Conservation (phyloP, 2,888 invertebrate genomes). For the Xestia ashworthii region DNA sequence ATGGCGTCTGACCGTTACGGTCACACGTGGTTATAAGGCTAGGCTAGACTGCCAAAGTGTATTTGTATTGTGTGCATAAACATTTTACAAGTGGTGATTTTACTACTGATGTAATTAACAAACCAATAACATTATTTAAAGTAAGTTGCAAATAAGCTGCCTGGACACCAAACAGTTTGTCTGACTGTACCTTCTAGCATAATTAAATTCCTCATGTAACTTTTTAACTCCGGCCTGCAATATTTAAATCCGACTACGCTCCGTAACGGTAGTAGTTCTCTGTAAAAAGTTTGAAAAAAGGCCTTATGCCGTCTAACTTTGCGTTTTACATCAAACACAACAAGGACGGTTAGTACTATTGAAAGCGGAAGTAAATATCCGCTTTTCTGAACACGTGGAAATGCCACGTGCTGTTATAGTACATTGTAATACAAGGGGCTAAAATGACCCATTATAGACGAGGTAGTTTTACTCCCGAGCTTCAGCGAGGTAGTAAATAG, state of each 20-base stretch:
- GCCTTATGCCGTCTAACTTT: background rate
- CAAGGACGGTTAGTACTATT: background rate
- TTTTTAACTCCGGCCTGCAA: background rate
- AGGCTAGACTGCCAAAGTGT: no score
- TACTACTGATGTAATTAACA: background rate
- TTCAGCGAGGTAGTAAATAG: no score
- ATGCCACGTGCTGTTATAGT: background rate
- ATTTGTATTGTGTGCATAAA: no score
- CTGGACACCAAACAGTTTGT: background rate
- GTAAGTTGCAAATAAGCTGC: background rate
- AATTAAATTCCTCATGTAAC: background rate
- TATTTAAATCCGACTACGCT: background rate
- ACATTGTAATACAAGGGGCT: no score
- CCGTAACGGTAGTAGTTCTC: background rate
- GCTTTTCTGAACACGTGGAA: constrained; percentile 8
- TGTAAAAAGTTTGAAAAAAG: background rate
- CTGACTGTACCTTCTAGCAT: background rate
- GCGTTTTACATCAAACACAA: background rate
- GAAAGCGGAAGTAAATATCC: background rate
- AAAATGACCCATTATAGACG: no score
- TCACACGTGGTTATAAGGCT: no score
- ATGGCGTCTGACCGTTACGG: no score
- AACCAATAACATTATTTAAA: background rate
- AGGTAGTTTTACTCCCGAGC: no score
- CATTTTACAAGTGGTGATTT: background rate